A percentile compares a stretch with the other conserved stretches of the same genome.
Evolutionary conservation across 2,797 vertebrate species (phyloP).

Genomic region (Apogon hyalosoma): DNA sequence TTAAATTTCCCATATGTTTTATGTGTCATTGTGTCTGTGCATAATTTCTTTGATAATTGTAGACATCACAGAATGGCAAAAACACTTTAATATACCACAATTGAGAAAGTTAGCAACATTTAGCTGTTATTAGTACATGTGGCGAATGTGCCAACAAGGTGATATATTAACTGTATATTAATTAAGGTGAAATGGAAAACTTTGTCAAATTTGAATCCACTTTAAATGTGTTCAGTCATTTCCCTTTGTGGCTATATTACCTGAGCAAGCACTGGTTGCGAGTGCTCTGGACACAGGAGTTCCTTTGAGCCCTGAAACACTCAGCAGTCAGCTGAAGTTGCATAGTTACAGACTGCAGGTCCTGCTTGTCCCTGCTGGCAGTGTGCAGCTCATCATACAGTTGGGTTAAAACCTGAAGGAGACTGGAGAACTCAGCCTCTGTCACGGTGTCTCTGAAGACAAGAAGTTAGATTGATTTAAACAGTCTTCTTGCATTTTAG

Average conservation of each 20-base stretch:
- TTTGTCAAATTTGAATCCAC: too few species aligned
- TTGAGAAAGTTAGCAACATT: neutral
- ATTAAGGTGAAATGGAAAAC: too few species aligned
- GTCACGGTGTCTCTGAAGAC: constrained; percentile 85
- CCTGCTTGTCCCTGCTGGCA: constrained; percentile 45
- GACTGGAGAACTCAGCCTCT: constrained; percentile 80
- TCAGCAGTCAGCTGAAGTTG: constrained; percentile 87
- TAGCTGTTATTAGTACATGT: neutral
- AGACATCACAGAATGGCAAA: neutral
- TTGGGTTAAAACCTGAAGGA: constrained; percentile 82
- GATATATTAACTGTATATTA: neutral
- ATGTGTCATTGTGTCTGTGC: neutral
- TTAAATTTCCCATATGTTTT: neutral
- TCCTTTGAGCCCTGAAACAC: constrained; percentile 93
- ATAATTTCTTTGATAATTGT: neutral
- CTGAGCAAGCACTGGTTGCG: constrained; percentile 90
- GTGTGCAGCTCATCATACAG: constrained; percentile 78
- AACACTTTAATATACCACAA: neutral
- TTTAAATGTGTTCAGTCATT: neutral
- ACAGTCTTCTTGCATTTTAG: too few species aligned
- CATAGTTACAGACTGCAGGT: constrained; percentile 55
- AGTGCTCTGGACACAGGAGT: constrained; percentile 90
- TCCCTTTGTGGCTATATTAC: constrained; percentile 69
- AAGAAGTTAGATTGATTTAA: neutral
- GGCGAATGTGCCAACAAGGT: neutral